A percentile compares a stretch with the other conserved stretches of the same genome.
Conservation (phyloP, 2,113 vertebrate genomes). For the Tragelaphus imberbis region DNA sequence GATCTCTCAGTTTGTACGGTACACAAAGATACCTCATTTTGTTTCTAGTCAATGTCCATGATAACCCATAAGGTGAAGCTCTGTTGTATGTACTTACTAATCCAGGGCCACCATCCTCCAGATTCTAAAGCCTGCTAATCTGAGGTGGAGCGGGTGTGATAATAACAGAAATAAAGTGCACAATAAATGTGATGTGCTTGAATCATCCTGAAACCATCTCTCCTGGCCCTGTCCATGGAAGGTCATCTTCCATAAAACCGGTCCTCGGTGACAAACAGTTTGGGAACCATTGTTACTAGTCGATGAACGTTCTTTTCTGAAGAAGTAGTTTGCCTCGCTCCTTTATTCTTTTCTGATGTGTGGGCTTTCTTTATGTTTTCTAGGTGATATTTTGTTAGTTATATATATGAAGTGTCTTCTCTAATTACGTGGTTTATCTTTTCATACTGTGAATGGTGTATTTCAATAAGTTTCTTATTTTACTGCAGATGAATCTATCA, state of each 20-base stretch:
- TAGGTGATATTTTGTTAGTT: background rate
- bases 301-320: background rate
- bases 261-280: background rate
- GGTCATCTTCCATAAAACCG: background rate
- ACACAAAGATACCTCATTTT: background rate
- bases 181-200: rapidly evolving
- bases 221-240: background rate
- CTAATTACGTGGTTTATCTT: background rate
- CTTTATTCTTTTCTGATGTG: background rate
- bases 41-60: background rate
- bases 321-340: background rate
- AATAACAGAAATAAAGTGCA: background rate
- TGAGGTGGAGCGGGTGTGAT: background rate
- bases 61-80: background rate
- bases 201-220: background rate
- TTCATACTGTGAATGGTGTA: background rate
- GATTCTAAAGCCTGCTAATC: background rate
- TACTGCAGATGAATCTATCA: background rate
- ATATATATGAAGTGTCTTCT: background rate
- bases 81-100: background rate
- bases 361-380: background rate
- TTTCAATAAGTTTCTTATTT: background rate
- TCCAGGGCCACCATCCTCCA: background rate
- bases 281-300: background rate
- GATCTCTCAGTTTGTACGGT: background rate